Conservation (phyloP, 2,797 vertebrate genomes). For the Bucorvus abyssinicus region DNA sequence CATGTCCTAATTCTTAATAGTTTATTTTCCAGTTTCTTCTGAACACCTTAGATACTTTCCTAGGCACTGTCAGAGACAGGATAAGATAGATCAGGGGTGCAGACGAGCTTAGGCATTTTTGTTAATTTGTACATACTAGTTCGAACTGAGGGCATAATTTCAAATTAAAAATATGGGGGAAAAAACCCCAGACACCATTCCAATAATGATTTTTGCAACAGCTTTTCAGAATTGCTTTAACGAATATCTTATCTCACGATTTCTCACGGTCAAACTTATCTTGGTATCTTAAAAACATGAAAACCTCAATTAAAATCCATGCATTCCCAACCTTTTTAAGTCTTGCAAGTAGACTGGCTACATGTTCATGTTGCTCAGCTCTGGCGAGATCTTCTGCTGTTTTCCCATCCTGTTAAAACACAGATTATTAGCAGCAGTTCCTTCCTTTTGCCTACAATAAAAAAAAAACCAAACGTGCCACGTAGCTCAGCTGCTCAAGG, state of each 20-base stretch:
- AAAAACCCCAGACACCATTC: neutral
- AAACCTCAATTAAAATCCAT: neutral
- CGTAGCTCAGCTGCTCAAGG: neutral
- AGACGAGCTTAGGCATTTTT: neutral
- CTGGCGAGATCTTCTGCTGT: conserved; percentile 92
- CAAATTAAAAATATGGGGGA: neutral
- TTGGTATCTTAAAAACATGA: neutral
- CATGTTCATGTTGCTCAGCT: conserved; percentile 85
- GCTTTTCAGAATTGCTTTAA: neutral
- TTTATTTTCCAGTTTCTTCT: neutral
- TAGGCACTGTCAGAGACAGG: neutral
- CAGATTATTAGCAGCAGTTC: conserved; percentile 16
- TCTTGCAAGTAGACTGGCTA: conserved; percentile 85
- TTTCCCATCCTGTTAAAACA: conserved; percentile 88
- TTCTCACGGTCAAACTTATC: neutral
- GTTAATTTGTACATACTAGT: neutral
- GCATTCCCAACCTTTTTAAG: conserved; percentile 88
- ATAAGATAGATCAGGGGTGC: neutral
- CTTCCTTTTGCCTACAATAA: neutral
- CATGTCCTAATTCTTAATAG: neutral
- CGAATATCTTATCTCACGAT: neutral
- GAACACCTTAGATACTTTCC: neutral
- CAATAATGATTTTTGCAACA: neutral
- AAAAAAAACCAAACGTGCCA: neutral
- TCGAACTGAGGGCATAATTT: neutral